These are phyloP conservation scores for Coccyzus lansbergi DNA, from an alignment of 2,797 vertebrate species.

Conservation along the genomic window DNA sequence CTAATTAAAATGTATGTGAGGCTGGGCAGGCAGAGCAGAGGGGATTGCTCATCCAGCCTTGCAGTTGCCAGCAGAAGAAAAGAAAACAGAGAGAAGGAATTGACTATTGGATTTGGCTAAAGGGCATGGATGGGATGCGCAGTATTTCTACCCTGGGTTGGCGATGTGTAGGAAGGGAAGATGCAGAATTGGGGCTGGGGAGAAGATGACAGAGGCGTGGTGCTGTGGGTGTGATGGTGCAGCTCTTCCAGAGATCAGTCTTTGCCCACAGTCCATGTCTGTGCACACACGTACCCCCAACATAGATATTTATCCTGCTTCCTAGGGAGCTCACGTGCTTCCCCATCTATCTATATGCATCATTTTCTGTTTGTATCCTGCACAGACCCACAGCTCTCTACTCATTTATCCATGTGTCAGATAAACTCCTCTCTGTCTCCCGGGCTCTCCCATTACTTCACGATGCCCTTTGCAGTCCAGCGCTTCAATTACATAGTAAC, in stretches of 20 bases:
- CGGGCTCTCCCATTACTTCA: constrained; percentile 13
- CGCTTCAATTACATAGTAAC: neutral
- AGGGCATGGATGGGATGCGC: neutral
- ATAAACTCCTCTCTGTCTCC: neutral
- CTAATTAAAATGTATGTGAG: constrained; percentile 20
- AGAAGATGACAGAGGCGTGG: neutral
- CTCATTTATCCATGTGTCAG: neutral
- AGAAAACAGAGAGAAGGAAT: neutral
- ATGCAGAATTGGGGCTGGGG: neutral
- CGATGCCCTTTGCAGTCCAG: neutral
- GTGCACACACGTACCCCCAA: neutral
- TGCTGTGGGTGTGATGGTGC: neutral
- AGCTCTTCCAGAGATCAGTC: neutral
- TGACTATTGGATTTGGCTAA: neutral
- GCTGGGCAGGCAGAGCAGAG: neutral
- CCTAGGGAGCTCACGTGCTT: neutral
- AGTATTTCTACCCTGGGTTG: neutral
- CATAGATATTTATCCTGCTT: neutral
- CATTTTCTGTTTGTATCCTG: neutral
- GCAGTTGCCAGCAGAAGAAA: neutral
- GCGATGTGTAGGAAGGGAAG: neutral
- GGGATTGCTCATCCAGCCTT: constrained; percentile 44
- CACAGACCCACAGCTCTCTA: rapidly evolving
- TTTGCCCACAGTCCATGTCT: rapidly evolving
- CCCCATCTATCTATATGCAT: neutral